These are phyloP conservation scores for Enteromius fasciolatus DNA, from an alignment of 2,797 vertebrate genomes.

Conservation along the genomic window DNA sequence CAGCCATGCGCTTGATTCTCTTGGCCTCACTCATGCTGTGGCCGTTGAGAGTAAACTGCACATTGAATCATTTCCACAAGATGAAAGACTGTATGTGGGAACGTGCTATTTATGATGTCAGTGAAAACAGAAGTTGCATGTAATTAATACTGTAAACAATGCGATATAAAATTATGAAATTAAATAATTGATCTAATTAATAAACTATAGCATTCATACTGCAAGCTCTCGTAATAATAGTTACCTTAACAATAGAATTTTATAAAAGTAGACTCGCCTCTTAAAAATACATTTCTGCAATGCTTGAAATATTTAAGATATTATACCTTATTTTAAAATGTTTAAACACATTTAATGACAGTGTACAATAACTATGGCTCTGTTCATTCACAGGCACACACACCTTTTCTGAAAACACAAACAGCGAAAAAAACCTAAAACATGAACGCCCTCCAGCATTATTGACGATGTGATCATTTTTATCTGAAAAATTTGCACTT, in stretches of 20 bases:
- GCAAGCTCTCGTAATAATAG: not conserved
- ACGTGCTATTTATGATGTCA: constrained; percentile 5
- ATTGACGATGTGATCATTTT: constrained; percentile 45
- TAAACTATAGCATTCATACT: not conserved
- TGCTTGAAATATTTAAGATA: constrained; percentile 13
- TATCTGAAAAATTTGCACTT: constrained; percentile 20
- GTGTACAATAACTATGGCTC: not conserved
- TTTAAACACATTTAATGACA: not conserved
- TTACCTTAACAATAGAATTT: not conserved
- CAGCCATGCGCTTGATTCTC: constrained; percentile 25
- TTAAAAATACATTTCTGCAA: not conserved
- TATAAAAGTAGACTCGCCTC: not conserved
- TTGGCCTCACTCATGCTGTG: constrained; percentile 14
- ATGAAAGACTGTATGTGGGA: constrained; percentile 25
- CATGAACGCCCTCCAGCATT: constrained; percentile 33
- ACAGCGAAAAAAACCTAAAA: not conserved
- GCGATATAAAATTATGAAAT: not conserved
- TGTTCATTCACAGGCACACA: constrained; percentile 21
- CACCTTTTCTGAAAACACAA: constrained; percentile 26
- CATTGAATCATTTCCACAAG: constrained; percentile 20
- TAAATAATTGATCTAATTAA: not conserved
- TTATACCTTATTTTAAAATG: not conserved
- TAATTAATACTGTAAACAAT: not conserved
- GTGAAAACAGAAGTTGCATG: constrained; percentile 12
- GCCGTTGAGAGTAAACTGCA: not conserved